Conservation (phyloP, 2,797 vertebrate genomes). For the Rhinogobio ventralis region DNA sequence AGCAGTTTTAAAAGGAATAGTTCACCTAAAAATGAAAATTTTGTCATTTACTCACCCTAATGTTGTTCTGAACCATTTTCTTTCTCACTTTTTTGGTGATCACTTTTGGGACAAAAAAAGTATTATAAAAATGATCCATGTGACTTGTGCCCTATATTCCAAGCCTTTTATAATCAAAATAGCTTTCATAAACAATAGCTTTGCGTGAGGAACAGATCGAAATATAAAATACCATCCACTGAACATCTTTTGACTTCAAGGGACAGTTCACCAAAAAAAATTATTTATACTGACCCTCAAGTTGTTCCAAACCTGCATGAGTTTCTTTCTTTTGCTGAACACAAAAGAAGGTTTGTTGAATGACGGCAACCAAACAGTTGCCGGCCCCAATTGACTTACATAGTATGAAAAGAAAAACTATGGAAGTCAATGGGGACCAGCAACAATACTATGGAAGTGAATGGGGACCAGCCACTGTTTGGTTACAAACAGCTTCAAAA, state of each 20-base stretch:
- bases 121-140: neutral
- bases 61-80: neutral
- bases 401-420: neutral
- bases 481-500: neutral
- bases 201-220: neutral
- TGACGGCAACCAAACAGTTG: neutral
- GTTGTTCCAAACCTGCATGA: neutral
- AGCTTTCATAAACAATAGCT: no score
- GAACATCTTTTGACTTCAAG: neutral
- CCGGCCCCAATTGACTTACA: neutral
- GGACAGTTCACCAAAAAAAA: neutral
- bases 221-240: neutral
- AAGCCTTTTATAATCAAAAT: neutral
- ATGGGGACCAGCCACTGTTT: neutral
- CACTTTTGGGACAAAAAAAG: neutral
- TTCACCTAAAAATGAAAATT: neutral
- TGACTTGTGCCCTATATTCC: neutral
- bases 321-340: neutral
- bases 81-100: neutral
- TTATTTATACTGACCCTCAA: neutral
- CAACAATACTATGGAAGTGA: neutral
- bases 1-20: constrained; percentile 7
- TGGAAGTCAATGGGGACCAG: neutral
- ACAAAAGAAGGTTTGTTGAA: neutral
- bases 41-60: neutral